Evolutionary conservation across 1,140 invertebrate genomes (phyloP).

Genomic region (Semibalanus balanoides): DNA sequence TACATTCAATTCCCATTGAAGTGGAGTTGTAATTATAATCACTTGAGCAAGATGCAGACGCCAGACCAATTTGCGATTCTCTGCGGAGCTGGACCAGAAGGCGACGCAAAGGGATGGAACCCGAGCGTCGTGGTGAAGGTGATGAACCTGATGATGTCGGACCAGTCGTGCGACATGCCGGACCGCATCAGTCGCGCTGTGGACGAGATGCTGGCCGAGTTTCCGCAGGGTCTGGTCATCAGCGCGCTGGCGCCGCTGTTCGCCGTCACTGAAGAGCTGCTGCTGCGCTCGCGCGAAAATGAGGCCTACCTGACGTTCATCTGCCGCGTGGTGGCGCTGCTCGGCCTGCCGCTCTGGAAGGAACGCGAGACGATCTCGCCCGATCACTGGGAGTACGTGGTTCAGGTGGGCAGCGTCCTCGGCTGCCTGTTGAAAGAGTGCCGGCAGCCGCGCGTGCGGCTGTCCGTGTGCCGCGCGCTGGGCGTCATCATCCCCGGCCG

Average conservation of each 20-base stretch:
- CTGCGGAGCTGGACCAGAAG: not conserved
- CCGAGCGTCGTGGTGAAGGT: not conserved
- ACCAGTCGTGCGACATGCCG: not conserved
- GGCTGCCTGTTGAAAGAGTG: not conserved
- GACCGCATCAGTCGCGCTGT: not conserved
- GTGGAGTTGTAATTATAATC: no score
- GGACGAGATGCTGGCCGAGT: not conserved
- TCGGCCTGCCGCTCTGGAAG: not conserved
- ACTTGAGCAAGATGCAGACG: not conserved
- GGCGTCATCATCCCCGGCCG: not conserved
- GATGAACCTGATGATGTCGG: not conserved
- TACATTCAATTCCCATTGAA: no score
- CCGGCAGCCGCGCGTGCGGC: not conserved
- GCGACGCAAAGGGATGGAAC: not conserved
- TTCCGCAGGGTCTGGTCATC: not conserved
- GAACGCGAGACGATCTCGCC: not conserved
- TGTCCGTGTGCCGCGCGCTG: not conserved
- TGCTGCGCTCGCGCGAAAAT: not conserved
- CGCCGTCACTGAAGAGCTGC: not conserved
- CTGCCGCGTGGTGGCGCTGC: not conserved
- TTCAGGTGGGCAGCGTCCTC: not conserved
- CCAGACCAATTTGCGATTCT: not conserved
- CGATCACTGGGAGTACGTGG: not conserved
- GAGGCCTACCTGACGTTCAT: not conserved
- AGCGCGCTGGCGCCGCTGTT: not conserved